A percentile compares a stretch with the other conserved stretches of the same genome.
Conservation (phyloP, 2,113 vertebrate genomes). For the Proterorhinus semilunaris region DNA sequence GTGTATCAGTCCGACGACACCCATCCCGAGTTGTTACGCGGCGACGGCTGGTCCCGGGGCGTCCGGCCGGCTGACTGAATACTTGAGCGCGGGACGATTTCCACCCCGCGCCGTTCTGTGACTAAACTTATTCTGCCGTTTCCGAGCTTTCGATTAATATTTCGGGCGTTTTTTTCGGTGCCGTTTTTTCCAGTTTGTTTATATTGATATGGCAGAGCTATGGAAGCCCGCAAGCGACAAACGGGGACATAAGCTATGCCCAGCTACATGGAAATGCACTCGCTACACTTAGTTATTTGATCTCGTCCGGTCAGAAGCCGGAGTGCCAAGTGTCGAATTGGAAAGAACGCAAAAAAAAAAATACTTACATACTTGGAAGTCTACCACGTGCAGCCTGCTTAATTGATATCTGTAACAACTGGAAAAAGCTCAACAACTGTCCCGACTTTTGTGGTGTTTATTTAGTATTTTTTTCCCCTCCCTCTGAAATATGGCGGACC, state of each 20-base stretch:
- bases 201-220: too few relatives aligned
- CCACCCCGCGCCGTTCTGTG: background rate
- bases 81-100: background rate
- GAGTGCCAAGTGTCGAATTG: too few relatives aligned
- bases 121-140: background rate
- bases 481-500: conserved; percentile 22
- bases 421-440: conserved; percentile 17
- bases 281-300: too few relatives aligned
- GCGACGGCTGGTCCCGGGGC: background rate
- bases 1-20: conserved; percentile 9
- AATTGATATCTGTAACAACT: conserved; percentile 6
- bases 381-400: too few relatives aligned
- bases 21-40: background rate
- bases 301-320: too few relatives aligned
- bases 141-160: background rate
- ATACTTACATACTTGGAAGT: too few relatives aligned
- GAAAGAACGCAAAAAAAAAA: too few relatives aligned
- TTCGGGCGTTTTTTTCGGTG: too few relatives aligned
- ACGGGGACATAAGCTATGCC: too few relatives aligned
- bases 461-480: background rate
- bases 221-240: too few relatives aligned
- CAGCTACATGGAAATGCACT: too few relatives aligned
- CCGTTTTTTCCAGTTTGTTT: too few relatives aligned
- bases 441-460: conserved; percentile 16
- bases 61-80: background rate